Base-by-base conservation (phyloP, 2,113 vertebrate species). In the Hypocryptadius cinnamomeus region DNA sequence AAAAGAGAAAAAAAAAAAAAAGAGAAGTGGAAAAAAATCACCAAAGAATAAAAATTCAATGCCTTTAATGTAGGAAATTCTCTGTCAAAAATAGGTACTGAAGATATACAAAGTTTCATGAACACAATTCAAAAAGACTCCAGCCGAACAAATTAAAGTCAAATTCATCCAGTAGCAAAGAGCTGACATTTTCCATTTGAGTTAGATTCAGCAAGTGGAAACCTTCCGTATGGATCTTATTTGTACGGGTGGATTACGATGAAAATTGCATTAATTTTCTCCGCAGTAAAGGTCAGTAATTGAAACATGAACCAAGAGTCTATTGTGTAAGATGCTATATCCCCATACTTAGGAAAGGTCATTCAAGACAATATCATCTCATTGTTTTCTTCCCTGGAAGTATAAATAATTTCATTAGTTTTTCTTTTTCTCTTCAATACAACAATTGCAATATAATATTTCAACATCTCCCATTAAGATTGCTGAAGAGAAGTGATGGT, bases 261-360 rank as follows among this genome's bases (percentile, higher is more conserved):
- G 96, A 96, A 97, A 97, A 97, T 97, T 97, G 95, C 96, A 97
- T 98, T 98, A 98, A 98, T 98, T 97, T 97, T 96, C 96, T 97
- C 85, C 90, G 69, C 96, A 95, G 97, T 96, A 98, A 98, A 98
- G 97, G 97, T 98, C 97, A 97, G 93, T 97, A 97, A 97, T 97
- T 97, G 97, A 97, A 97, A 97, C 97, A 96, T 94, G 97, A 97
- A 98, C 97, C 96, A 95, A 97, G 95, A 97, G 95, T 97, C 95
- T 95, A 96, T 97, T 97, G 97, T 97, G 93, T 95, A 97, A 97
- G 96, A 95, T 87, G 95, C 87, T 97, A 87, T 97, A 95, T 96
- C 96, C 94, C 91, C 95, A 57, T 96, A 92, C 89, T 97, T 97
- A 97, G 90, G 95, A 97, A 97, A 98, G 97, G 97, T 97, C 97